A percentile compares a stretch with the other conserved stretches of the same genome.
Conservation (phyloP, 2,888 invertebrate species). For the Griposia aprilina region DNA sequence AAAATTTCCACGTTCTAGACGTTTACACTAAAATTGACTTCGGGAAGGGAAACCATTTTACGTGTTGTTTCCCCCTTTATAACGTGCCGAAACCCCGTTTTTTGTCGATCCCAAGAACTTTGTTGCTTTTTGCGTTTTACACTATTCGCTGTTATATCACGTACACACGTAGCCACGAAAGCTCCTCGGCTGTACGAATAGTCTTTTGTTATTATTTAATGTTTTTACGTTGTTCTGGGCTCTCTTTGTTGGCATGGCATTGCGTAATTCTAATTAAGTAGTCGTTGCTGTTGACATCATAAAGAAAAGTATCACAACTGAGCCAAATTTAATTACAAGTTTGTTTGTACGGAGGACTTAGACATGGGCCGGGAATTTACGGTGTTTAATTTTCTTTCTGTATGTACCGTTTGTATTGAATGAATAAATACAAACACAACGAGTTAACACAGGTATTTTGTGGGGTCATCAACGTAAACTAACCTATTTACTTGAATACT, state of each 20-base stretch:
- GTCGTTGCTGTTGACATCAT: constrained; percentile 53
- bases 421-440: constrained; percentile 37
- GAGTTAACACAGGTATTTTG: constrained; percentile 29
- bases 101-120: constrained; percentile 49
- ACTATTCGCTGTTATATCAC: constrained; percentile 55
- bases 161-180: constrained; percentile 37
- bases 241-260: constrained; percentile 53
- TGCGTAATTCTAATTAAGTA: constrained; percentile 63
- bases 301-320: constrained; percentile 61
- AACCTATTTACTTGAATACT: constrained; percentile 43
- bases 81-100: constrained; percentile 67
- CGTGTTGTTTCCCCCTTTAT: constrained; percentile 68
- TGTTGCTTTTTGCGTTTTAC: constrained; percentile 43
- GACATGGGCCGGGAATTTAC: constrained; percentile 41
- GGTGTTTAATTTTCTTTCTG: constrained; percentile 43
- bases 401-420: constrained; percentile 21
- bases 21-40: constrained; percentile 63
- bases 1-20: constrained; percentile 57
- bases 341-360: constrained; percentile 37
- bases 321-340: constrained; percentile 61
- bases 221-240: constrained; percentile 42
- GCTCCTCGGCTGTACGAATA: constrained; percentile 29
- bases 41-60: constrained; percentile 68
- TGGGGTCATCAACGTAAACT: constrained; percentile 33
- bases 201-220: constrained; percentile 53